These are phyloP conservation scores for Melieria omissa DNA, from an alignment of 2,888 invertebrate species.

Conservation along the genomic window DNA sequence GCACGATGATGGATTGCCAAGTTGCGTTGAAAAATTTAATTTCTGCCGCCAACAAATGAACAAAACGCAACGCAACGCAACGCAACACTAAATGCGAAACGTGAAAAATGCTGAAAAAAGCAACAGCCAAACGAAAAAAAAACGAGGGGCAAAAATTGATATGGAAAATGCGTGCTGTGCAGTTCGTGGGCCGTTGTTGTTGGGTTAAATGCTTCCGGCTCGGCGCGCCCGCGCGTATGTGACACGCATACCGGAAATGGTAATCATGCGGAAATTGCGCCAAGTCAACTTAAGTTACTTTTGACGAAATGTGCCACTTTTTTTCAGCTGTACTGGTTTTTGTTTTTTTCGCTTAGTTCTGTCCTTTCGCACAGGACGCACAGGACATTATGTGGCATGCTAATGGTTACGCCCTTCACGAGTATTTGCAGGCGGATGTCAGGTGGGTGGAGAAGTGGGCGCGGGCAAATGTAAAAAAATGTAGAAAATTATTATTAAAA, in stretches of 20 bases:
- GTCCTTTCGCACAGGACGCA: background rate
- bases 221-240: conserved; percentile 9
- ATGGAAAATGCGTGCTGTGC: conserved; percentile 17
- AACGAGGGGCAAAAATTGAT: conserved; percentile 10
- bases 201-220: conserved; percentile 26
- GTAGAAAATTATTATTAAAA: no score
- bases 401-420: no score
- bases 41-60: conserved; percentile 5
- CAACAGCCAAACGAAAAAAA: background rate
- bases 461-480: no score
- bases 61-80: conserved; percentile 15
- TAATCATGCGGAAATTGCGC: conserved; percentile 48
- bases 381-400: conserved; percentile 15
- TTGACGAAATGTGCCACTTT: background rate
- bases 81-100: background rate
- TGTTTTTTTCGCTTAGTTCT: background rate
- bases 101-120: conserved; percentile 3
- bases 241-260: conserved; percentile 47
- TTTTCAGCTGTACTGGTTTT: background rate
- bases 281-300: conserved; percentile 33
- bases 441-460: no score
- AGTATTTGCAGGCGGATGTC: no score
- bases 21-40: conserved; percentile 30
- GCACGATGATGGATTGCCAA: conserved; percentile 32
- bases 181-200: background rate